phyloP scores from a whole-genome alignment of 1,140 invertebrate genomes.

The Diplogasteroides magnus region DNA sequence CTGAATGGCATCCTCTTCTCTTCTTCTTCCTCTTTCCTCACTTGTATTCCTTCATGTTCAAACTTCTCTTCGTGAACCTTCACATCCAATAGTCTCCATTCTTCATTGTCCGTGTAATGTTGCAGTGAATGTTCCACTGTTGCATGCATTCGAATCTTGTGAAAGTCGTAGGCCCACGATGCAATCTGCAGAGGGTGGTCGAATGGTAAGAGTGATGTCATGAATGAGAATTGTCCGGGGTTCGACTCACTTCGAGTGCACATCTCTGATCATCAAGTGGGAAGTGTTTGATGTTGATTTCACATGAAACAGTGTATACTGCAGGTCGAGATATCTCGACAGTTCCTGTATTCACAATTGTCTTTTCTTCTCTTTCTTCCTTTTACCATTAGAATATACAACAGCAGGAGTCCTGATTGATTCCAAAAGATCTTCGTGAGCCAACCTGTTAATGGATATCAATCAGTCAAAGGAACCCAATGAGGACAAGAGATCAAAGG shows the following conservation, averaged over 20 bases:
- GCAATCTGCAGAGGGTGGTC: too few species aligned
- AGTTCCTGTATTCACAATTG: too few species aligned
- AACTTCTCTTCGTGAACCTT: slow-evolving; percentile 41
- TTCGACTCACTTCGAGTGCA: slow-evolving; percentile 43
- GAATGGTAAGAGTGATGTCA: too few species aligned
- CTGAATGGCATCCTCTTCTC: slow-evolving; percentile 19
- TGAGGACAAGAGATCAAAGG: too few species aligned
- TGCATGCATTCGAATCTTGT: slow-evolving; percentile 42
- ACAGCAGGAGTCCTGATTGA: slow-evolving; percentile 35
- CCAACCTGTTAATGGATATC: too few species aligned
- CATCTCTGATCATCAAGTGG: slow-evolving; percentile 46
- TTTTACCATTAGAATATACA: slow-evolving; percentile 40
- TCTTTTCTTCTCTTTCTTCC: too few species aligned
- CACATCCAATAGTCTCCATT: slow-evolving; percentile 45
- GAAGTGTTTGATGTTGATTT: slow-evolving; percentile 49
- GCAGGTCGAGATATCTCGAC: slow-evolving; percentile 41
- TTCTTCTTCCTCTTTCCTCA: slow-evolving; percentile 8
- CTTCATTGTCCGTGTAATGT: slow-evolving; percentile 46
- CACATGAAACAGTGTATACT: slow-evolving; percentile 45
- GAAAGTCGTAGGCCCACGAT: slow-evolving; percentile 41
- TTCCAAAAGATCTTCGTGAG: slow-evolving; percentile 43
- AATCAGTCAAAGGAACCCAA: too few species aligned
- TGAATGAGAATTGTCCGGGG: too few species aligned
- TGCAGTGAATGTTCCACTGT: slow-evolving; percentile 38
- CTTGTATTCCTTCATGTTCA: slow-evolving; percentile 42